A percentile compares a stretch with the other conserved stretches of the same genome.
These are phyloP conservation scores for Fragum whitleyi DNA, from an alignment of 2,888 invertebrate genomes.

Conservation along the genomic window DNA sequence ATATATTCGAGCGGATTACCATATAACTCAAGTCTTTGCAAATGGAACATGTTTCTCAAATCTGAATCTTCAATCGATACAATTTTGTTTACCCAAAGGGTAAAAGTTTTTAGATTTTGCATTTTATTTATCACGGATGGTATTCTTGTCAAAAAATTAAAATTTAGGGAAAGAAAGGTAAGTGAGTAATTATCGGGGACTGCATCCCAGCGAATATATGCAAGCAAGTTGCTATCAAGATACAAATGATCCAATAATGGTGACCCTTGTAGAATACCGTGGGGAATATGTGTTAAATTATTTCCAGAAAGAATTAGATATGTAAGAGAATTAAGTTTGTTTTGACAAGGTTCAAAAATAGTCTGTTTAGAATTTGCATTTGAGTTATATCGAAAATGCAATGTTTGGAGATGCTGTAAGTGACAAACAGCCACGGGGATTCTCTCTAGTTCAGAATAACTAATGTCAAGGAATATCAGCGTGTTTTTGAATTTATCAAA, in stretches of 20 bases:
- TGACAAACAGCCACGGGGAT: background rate
- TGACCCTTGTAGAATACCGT: background rate
- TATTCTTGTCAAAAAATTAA: background rate
- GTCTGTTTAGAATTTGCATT: background rate
- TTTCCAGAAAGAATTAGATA: background rate
- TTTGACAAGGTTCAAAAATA: background rate
- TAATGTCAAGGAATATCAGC: background rate
- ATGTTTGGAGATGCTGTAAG: background rate
- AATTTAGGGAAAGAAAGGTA: background rate
- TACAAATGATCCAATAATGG: background rate
- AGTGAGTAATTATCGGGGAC: background rate
- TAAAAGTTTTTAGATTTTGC: background rate
- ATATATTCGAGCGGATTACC: conserved; percentile 13
- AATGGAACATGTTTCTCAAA: background rate
- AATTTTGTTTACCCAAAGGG: background rate
- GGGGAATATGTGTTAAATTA: background rate
- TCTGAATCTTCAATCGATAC: background rate
- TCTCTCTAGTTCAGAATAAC: background rate
- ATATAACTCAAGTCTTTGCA: background rate
- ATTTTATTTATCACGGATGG: background rate
- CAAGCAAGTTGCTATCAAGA: background rate
- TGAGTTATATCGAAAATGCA: background rate
- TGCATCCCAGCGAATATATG: background rate
- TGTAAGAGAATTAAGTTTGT: background rate
- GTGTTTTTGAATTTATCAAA: background rate